Conservation (phyloP, 2,797 vertebrate species). For the Lutra lutra region DNA sequence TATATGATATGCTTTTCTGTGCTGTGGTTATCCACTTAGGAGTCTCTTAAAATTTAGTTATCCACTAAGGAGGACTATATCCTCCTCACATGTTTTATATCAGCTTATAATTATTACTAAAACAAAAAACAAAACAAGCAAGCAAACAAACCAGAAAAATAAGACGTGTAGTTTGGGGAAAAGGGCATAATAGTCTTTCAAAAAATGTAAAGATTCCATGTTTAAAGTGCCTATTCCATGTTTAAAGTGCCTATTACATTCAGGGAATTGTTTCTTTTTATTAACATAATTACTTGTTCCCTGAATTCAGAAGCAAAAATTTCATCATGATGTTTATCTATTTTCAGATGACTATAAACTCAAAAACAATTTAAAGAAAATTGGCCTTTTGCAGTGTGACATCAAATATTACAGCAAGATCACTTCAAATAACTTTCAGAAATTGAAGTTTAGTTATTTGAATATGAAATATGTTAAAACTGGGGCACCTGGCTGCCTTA, state of each 20-base stretch:
- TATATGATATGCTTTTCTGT: slow-evolving; percentile 32
- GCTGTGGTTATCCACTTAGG: slow-evolving; percentile 28
- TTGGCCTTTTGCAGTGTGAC: neutral
- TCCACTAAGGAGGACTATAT: neutral
- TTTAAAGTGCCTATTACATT: slow-evolving; percentile 10
- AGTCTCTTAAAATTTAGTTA: slow-evolving; percentile 46
- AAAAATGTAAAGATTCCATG: neutral
- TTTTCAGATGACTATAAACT: slow-evolving; percentile 46
- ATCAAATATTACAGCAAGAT: neutral
- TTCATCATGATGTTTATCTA: slow-evolving; percentile 9
- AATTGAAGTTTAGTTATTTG: slow-evolving; percentile 41
- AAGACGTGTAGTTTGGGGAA: neutral
- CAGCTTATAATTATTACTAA: slow-evolving; percentile 38
- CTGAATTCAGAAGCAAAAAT: slow-evolving; percentile 20
- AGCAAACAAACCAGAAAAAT: neutral
- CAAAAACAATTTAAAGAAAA: slow-evolving; percentile 45
- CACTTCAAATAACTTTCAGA: slow-evolving; percentile 29
- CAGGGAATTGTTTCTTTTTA: slow-evolving; percentile 17
- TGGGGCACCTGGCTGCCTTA: neutral
- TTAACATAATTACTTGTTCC: neutral
- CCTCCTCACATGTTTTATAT: slow-evolving; percentile 34
- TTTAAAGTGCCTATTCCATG: neutral
- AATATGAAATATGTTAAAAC: neutral
- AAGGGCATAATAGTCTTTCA: neutral
- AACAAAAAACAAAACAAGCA: slow-evolving; percentile 2